Conservation (phyloP, 2,113 vertebrate genomes). For the Struthio camelus region DNA sequence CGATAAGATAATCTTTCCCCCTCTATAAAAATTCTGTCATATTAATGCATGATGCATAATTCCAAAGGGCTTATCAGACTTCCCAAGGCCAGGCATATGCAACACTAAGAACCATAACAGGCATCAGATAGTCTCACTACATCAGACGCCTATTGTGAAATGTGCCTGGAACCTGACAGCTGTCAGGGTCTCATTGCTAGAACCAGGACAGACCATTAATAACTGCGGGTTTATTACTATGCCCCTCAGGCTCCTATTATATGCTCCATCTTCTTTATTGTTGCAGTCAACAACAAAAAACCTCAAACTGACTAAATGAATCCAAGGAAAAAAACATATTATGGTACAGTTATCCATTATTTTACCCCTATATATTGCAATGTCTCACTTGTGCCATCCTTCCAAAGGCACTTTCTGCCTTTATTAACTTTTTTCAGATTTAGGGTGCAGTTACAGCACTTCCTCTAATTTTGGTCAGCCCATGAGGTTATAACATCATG, state of each 20-base stretch:
- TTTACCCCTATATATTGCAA: not conserved
- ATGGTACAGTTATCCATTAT: not conserved
- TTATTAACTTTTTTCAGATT: not conserved
- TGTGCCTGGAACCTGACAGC: constrained; percentile 10
- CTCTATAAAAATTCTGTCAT: not conserved
- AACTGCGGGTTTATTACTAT: not conserved
- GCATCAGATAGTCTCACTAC: not conserved
- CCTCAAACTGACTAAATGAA: not conserved
- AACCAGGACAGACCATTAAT: constrained; percentile 3
- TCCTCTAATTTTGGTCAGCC: not conserved
- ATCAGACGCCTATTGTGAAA: no score
- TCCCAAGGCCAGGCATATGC: not conserved
- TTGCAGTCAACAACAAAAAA: not conserved
- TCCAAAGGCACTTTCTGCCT: not conserved
- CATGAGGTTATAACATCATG: not conserved
- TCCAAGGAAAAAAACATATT: not conserved
- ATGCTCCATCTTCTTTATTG: not conserved
- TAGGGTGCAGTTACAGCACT: not conserved
- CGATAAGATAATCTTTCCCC: not conserved
- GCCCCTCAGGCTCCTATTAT: not conserved
- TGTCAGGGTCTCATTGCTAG: not conserved
- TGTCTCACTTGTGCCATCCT: not conserved
- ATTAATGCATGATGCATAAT: not conserved
- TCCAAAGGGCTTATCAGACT: constrained; percentile 19
- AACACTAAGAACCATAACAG: not conserved